Conservation (phyloP, 1,140 invertebrate genomes). For the Coelopa frigida region DNA sequence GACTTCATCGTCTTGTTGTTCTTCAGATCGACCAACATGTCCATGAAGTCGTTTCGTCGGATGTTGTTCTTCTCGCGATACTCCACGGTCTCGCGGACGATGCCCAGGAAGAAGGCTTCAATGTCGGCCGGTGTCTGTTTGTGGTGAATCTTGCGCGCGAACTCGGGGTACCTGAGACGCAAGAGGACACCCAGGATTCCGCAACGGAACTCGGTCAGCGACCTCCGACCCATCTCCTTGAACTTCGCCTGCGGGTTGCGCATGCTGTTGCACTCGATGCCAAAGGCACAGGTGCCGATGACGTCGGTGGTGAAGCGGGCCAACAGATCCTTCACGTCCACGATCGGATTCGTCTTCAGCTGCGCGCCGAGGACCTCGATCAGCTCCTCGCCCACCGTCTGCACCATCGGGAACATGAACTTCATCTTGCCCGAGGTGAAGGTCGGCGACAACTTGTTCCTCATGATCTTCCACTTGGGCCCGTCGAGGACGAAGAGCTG, state of each 20-base stretch:
- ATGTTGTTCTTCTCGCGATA: conserved; percentile 46
- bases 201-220: conserved; percentile 23
- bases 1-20: conserved; percentile 19
- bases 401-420: conserved; percentile 49
- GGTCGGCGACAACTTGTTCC: conserved; percentile 52
- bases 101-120: conserved; percentile 46
- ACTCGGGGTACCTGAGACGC: conserved; percentile 17
- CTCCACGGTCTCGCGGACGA: conserved; percentile 45
- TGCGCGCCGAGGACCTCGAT: conserved; percentile 13
- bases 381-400: conserved; percentile 38
- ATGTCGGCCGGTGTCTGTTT: conserved; percentile 40
- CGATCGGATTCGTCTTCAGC: conserved; percentile 18
- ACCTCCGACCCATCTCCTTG: conserved; percentile 28
- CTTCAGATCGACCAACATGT: conserved; percentile 47
- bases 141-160: conserved; percentile 22
- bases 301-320: conserved; percentile 54
- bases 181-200: conserved; percentile 22
- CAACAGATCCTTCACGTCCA: conserved; percentile 43
- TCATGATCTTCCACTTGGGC: conserved; percentile 52
- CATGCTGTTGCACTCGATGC: conserved; percentile 50
- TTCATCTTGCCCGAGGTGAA: conserved; percentile 57
- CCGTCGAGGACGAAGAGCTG: conserved; percentile 50
- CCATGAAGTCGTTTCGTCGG: conserved; percentile 50
- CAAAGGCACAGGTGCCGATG: conserved; percentile 54
- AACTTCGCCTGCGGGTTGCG: conserved; percentile 50